phyloP scores from a whole-genome alignment of 64 coral and sea anemone species.

The Porites lutea region DNA sequence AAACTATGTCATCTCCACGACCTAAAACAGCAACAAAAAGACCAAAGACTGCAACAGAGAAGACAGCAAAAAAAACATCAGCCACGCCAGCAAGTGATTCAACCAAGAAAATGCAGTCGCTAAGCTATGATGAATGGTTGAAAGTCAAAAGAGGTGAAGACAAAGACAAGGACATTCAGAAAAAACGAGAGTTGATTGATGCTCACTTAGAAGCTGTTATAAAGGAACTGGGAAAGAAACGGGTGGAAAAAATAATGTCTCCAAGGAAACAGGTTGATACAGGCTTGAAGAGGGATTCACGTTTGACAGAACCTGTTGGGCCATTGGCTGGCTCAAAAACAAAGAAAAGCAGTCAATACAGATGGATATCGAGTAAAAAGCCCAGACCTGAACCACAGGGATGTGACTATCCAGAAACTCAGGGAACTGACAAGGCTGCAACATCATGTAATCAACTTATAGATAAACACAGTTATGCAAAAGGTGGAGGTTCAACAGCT shows the following conservation, averaged over 20 bases:
- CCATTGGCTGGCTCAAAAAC: not conserved
- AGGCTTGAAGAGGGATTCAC: slow-evolving; percentile 57
- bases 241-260: slow-evolving; percentile 72
- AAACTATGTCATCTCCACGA: not conserved
- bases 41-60: slow-evolving; percentile 72
- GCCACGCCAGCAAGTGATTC: not conserved
- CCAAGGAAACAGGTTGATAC: slow-evolving; percentile 86
- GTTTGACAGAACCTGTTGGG: not conserved
- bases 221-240: slow-evolving; percentile 85
- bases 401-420: slow-evolving; percentile 61
- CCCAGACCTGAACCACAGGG: slow-evolving; percentile 84
- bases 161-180: slow-evolving; percentile 58
- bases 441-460: not conserved
- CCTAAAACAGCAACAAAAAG: slow-evolving; percentile 27
- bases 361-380: not conserved
- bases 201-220: slow-evolving; percentile 83
- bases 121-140: slow-evolving; percentile 87
- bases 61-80: not conserved
- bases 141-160: slow-evolving; percentile 69
- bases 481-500: not conserved
- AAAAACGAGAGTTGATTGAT: slow-evolving; percentile 76
- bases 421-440: not conserved
- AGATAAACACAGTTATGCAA: not conserved
- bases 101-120: slow-evolving; percentile 67
- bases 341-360: slow-evolving; percentile 45